Evolutionary conservation across 2,113 vertebrate species (phyloP), one percentile per base, ranked within the genome.

Genomic region (Gila orcuttii): DNA sequence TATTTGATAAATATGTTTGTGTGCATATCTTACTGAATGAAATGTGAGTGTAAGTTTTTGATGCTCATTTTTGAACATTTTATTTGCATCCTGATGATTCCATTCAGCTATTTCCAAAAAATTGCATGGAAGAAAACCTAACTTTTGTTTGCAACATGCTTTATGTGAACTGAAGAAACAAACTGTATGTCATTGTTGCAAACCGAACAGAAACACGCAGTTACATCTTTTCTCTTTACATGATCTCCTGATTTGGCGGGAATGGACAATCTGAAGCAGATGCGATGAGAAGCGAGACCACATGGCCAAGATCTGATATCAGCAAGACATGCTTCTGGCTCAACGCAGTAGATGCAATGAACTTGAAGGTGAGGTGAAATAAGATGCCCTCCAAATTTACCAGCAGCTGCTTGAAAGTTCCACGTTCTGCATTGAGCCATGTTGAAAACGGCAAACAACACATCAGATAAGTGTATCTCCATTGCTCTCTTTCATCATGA

Each of bases 221-320:
- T 45, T 10, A 23, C 62, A 68, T 52, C 28, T 23, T 4, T 68
- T 64, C 66, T 71, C 79, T 84, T 77, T 78, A 83, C 80, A 79
- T 83, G 75, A 85, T 85, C 73, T 59, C 45, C 17, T 71, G 50
- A 80, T 76, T 85, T 74, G 79, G 79, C 64, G 36, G 68, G 52
- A 81, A 47, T 2, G 21, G 69, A 15, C 55, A 79, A 82, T 83
- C 59, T 21, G 64, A 68, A 80, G 69, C 87, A 86, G 77, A 86
- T 88, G 75, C 15, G 73, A 79, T 62, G 84, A 83, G 42, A 79
- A 86, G 81, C 39, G 45, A 75, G 76, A 68, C 76, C 82, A 85
- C 71, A 87, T 87, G 86, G 76, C 59, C 59, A 42, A 62, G 55
- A 83, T 86, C 55, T 79, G 47, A 79, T 66, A 31, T 68, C 77